Evolutionary conservation across 2,797 vertebrate species (phyloP).

Genomic region (Poeciliopsis infans): DNA sequence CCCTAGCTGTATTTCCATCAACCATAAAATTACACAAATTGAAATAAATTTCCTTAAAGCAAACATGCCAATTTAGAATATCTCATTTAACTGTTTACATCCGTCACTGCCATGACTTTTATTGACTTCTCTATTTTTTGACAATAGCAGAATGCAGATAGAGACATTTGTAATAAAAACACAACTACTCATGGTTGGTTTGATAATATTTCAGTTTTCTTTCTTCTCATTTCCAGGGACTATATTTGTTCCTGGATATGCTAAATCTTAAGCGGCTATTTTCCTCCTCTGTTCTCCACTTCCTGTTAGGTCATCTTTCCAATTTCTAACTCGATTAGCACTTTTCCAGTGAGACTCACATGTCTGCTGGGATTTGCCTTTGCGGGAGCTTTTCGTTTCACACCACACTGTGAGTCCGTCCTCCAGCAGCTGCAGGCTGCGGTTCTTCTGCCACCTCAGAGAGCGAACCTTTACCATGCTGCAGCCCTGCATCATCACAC

Average conservation of each 20-base stretch:
- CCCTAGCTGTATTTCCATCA: no score
- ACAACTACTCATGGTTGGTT: neutral
- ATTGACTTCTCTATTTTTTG: no score
- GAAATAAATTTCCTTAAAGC: no score
- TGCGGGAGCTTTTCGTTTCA: constrained; percentile 83
- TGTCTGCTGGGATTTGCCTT: constrained; percentile 82
- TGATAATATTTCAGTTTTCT: neutral
- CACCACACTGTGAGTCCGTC: constrained; percentile 92
- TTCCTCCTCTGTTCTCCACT: neutral
- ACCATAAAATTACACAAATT: no score
- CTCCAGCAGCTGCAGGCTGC: constrained; percentile 88
- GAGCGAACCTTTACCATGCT: constrained; percentile 90
- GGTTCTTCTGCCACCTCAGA: constrained; percentile 83
- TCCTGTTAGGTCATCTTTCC: neutral
- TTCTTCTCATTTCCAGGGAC: neutral
- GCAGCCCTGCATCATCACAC: constrained; percentile 87
- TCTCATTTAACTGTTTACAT: no score
- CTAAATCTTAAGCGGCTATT: neutral
- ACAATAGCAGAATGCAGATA: no score
- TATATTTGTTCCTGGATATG: neutral
- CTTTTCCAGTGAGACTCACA: constrained; percentile 81
- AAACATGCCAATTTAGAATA: no score
- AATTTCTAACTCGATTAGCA: neutral
- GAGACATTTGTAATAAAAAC: no score
- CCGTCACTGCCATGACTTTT: no score